phyloP scores from a whole-genome alignment of 35 echinoderm and acorn worm genomes.

The Hemicentrotus pulcherrimus region DNA sequence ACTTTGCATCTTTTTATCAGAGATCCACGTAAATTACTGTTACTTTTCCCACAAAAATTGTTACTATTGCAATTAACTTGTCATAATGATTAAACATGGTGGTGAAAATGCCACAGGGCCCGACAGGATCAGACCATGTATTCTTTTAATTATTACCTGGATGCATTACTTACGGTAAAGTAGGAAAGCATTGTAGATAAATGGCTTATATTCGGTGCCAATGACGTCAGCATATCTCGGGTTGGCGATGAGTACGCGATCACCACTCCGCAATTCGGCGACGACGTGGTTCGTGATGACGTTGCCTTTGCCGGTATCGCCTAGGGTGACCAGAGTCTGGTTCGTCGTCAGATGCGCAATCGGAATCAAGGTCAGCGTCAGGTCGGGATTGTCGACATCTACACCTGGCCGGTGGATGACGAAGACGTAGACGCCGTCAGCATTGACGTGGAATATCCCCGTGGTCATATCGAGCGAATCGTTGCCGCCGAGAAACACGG shows the following conservation, averaged over 20 bases:
- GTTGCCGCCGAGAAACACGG: neutral
- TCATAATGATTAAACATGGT: too few species aligned
- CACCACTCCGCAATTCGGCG: neutral
- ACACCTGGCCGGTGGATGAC: slow-evolving; percentile 14
- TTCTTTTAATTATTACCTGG: too few species aligned
- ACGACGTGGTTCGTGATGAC: neutral
- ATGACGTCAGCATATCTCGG: neutral
- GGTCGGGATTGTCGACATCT: neutral
- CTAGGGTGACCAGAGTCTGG: neutral
- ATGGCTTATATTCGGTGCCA: neutral
- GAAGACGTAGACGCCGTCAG: slow-evolving; percentile 37
- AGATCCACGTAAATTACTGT: too few species aligned
- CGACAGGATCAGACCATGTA: too few species aligned
- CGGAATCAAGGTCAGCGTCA: neutral
- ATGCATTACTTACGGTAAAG: slow-evolving; percentile 39
- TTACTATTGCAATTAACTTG: too few species aligned
- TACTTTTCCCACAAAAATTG: too few species aligned
- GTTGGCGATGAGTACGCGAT: neutral
- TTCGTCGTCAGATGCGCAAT: neutral
- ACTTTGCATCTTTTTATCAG: too few species aligned
- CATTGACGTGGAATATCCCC: neutral
- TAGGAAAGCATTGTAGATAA: slow-evolving; percentile 41
- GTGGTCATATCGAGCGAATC: neutral
- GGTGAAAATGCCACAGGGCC: too few species aligned
- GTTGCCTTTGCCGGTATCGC: neutral